Evolutionary conservation across 2,113 vertebrate genomes (phyloP).

Genomic region (Danionella cerebrum): DNA sequence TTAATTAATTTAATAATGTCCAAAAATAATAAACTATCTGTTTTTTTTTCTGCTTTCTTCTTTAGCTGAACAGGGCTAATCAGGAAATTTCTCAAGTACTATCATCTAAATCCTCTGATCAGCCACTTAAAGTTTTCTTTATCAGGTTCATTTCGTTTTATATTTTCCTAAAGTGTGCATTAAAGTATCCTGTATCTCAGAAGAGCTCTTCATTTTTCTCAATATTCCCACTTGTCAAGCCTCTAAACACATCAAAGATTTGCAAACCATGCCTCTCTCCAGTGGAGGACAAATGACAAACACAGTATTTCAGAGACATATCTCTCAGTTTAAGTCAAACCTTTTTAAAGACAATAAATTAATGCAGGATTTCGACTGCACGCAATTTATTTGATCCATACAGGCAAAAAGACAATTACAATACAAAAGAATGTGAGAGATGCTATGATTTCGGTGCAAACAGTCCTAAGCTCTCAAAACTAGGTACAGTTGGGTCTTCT

Average conservation of each 20-base stretch:
- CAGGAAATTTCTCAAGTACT: neutral
- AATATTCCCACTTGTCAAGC: constrained; percentile 5
- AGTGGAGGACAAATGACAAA: constrained; percentile 10
- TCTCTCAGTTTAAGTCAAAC: too few relatives aligned
- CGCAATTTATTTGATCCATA: too few relatives aligned
- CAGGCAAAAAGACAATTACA: too few relatives aligned
- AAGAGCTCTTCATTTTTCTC: neutral
- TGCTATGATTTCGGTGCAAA: too few relatives aligned
- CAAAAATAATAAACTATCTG: neutral
- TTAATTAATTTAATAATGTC: neutral
- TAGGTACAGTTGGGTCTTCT: too few relatives aligned
- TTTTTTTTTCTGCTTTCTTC: neutral
- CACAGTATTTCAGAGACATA: too few relatives aligned
- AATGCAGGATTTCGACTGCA: too few relatives aligned
- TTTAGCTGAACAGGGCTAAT: neutral
- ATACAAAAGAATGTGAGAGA: too few relatives aligned
- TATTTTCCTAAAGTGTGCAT: constrained; percentile 4
- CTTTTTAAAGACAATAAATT: too few relatives aligned
- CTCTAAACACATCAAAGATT: constrained; percentile 5
- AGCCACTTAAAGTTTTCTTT: constrained; percentile 1
- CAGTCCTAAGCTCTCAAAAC: too few relatives aligned
- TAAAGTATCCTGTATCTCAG: neutral
- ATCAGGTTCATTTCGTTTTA: neutral
- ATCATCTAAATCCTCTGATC: neutral
- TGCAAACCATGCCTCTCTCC: constrained; percentile 2